phyloP scores from a whole-genome alignment of 1,140 invertebrate species.

The Drosophila kikkawai region DNA sequence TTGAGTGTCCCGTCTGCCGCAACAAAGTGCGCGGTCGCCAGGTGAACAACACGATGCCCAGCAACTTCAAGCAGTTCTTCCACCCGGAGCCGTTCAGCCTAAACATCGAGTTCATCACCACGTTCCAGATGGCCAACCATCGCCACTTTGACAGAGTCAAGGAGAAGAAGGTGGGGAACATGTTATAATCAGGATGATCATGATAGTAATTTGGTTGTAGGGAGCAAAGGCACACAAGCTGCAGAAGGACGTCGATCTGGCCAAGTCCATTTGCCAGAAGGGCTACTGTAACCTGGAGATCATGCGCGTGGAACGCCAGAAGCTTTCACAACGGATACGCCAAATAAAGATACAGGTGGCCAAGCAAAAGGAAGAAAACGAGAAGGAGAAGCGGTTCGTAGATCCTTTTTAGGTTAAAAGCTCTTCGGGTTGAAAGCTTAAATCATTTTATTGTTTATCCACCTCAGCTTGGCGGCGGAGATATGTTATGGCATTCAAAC shows the following conservation, averaged over 20 bases:
- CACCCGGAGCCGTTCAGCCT: constrained; percentile 64
- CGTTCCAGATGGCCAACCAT: constrained; percentile 54
- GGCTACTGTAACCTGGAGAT: neutral
- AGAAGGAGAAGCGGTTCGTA: constrained; percentile 7
- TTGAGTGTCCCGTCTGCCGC: constrained; percentile 53
- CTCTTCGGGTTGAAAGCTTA: neutral
- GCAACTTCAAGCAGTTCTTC: constrained; percentile 56
- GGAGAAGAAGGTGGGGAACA: constrained; percentile 6
- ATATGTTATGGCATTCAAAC: neutral
- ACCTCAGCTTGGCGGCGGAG: neutral
- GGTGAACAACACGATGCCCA: constrained; percentile 57
- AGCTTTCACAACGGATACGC: neutral
- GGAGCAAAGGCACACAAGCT: constrained; percentile 2
- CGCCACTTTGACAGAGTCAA: constrained; percentile 45
- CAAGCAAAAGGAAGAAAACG: neutral
- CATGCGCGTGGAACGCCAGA: constrained; percentile 24
- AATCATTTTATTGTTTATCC: neutral
- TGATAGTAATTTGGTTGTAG: neutral
- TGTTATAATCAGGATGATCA: neutral
- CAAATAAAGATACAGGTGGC: constrained; percentile 14
- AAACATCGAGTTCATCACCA: constrained; percentile 9
- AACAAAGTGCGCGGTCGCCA: constrained; percentile 54
- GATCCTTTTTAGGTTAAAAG: too few species aligned
- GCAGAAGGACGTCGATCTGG: constrained; percentile 17
- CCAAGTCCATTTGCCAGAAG: constrained; percentile 23